phyloP scores from a whole-genome alignment of 1,140 invertebrate species.

The Planococcus citri region DNA sequence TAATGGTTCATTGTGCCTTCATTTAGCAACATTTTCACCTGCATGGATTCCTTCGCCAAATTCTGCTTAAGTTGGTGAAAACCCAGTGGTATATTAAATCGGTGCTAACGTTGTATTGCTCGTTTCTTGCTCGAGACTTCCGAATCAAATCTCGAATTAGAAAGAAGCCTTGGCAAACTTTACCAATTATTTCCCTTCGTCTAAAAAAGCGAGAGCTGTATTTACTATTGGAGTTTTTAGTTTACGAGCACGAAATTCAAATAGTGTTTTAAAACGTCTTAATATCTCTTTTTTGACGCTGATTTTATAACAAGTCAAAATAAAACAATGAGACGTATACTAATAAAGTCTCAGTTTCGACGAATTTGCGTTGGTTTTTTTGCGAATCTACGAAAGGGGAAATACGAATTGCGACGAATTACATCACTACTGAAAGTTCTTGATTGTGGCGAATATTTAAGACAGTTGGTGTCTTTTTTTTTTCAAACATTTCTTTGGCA shows the following conservation, averaged over 20 bases:
- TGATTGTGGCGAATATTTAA: not conserved
- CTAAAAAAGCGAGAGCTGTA: not conserved
- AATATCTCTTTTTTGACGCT: not conserved
- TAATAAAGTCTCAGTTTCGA: not conserved
- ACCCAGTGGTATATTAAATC: no score
- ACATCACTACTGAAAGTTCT: not conserved
- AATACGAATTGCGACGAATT: not conserved
- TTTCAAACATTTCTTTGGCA: not conserved
- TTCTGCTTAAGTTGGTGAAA: no score
- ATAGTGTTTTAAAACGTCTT: not conserved
- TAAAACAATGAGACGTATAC: not conserved
- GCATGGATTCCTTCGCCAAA: not conserved
- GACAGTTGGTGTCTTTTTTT: not conserved
- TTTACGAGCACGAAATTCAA: not conserved
- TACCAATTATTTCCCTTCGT: not conserved
- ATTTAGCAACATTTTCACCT: not conserved
- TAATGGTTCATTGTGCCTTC: conserved; percentile 2
- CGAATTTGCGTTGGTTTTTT: not conserved
- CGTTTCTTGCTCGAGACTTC: no score
- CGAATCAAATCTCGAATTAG: not conserved
- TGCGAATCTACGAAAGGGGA: not conserved
- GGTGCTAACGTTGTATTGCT: no score
- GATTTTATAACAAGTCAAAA: conserved; percentile 4
- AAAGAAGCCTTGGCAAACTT: not conserved
- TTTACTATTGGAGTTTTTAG: not conserved